Percentiles rank a stretch among this genome's conserved stretches.
These are phyloP conservation scores for Fabriciana adippe DNA, from an alignment of 2,888 invertebrate species.

Conservation along the genomic window DNA sequence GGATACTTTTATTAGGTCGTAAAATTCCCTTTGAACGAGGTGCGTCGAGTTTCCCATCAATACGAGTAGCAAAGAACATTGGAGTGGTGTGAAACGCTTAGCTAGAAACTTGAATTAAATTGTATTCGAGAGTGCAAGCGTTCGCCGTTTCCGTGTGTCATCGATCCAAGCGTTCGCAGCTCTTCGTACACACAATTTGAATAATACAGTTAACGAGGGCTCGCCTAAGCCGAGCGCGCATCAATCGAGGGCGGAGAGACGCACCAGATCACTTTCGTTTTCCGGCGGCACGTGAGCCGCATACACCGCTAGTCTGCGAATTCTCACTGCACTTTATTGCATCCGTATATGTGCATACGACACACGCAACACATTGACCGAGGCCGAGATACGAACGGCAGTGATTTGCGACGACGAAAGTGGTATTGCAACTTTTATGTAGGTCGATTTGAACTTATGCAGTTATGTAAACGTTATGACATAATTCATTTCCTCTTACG, in stretches of 20 bases:
- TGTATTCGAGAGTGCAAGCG: slow-evolving; percentile 49
- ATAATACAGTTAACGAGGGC: slow-evolving; percentile 75
- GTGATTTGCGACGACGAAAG: slow-evolving; percentile 82
- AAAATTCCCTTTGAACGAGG: slow-evolving; percentile 27
- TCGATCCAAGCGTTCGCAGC: slow-evolving; percentile 54
- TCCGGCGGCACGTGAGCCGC: slow-evolving; percentile 74
- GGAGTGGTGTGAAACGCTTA: slow-evolving; percentile 24
- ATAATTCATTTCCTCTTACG: slow-evolving; percentile 29
- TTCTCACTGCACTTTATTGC: slow-evolving; percentile 78
- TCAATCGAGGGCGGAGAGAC: slow-evolving; percentile 76
- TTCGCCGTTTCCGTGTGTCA: slow-evolving; percentile 50
- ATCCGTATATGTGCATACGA: slow-evolving; percentile 79
- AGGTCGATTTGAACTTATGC: slow-evolving; percentile 68
- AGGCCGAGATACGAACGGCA: slow-evolving; percentile 76
- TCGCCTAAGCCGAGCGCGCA: slow-evolving; percentile 68
- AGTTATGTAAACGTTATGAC: slow-evolving; percentile 73
- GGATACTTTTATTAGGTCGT: slow-evolving; percentile 39
- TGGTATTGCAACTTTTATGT: slow-evolving; percentile 81
- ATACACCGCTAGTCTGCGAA: slow-evolving; percentile 74
- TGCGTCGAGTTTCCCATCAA: slow-evolving; percentile 12
- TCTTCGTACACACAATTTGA: slow-evolving; percentile 66
- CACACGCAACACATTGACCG: slow-evolving; percentile 80
- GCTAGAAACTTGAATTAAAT: slow-evolving; percentile 46
- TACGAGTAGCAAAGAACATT: neutral
- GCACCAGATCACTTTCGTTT: slow-evolving; percentile 79